phyloP scores from a whole-genome alignment of 2,797 vertebrate species.

The Menidia menidia region DNA sequence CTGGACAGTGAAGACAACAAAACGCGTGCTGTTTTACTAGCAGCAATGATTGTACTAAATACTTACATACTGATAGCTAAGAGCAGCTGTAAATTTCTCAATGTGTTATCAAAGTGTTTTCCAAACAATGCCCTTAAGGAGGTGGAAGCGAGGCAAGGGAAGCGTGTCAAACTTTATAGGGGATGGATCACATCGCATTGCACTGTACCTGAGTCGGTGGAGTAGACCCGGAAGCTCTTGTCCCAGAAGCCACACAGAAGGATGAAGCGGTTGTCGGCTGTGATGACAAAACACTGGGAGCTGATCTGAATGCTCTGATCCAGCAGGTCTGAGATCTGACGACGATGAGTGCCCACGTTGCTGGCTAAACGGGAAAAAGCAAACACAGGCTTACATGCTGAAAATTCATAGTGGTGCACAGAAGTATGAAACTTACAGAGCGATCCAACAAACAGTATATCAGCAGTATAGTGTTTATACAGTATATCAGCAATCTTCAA shows the following conservation, averaged over 20 bases:
- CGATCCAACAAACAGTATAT: constrained; percentile 5
- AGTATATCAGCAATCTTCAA: constrained; percentile 24
- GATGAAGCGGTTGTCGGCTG: constrained; percentile 94
- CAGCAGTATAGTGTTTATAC: constrained; percentile 17
- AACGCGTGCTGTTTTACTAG: no score
- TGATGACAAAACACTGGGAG: constrained; percentile 95
- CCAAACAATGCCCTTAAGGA: constrained; percentile 41
- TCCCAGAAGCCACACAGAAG: constrained; percentile 99
- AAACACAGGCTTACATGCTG: neutral
- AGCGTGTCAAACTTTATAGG: neutral
- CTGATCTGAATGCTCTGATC: constrained; percentile 98
- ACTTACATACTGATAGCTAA: constrained; percentile 4
- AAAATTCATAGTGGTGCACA: constrained; percentile 13
- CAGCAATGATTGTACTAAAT: no score
- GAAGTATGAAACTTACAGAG: constrained; percentile 4
- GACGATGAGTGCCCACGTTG: constrained; percentile 89
- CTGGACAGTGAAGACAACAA: neutral
- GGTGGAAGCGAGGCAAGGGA: constrained; percentile 33
- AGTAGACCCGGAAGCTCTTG: constrained; percentile 97
- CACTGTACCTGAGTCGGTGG: constrained; percentile 91
- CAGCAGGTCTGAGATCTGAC: constrained; percentile 95
- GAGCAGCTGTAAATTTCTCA: neutral
- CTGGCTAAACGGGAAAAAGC: constrained; percentile 76
- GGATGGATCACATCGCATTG: no score
- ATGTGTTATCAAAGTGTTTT: neutral